phyloP scores from a whole-genome alignment of 2,888 invertebrate species.

The Trachelus stipa region DNA sequence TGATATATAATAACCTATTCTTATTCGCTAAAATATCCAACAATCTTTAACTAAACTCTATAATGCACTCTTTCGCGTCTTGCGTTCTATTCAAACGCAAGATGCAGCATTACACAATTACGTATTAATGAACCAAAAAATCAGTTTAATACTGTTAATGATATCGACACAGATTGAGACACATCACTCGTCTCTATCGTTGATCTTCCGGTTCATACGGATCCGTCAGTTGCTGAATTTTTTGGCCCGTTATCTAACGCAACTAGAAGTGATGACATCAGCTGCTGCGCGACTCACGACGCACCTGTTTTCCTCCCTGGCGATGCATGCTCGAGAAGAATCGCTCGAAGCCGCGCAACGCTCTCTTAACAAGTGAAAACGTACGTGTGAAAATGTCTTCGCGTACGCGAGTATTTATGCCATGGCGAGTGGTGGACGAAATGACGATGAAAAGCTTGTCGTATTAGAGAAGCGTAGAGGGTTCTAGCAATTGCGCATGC shows the following conservation, averaged over 20 bases:
- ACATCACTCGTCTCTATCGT: not conserved
- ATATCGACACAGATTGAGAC: not conserved
- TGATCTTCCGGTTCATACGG: not conserved
- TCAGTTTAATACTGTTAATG: not conserved
- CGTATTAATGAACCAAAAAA: not conserved
- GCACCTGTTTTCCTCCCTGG: not conserved
- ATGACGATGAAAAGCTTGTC: not conserved
- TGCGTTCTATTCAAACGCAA: not conserved
- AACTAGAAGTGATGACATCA: not conserved
- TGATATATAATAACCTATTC: not conserved
- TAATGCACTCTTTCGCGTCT: not conserved
- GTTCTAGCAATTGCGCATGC: not conserved
- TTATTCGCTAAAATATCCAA: not conserved
- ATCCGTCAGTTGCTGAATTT: not conserved
- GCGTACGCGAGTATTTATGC: not conserved
- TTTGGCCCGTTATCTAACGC: not conserved
- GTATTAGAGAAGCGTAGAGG: not conserved
- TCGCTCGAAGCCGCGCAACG: not conserved
- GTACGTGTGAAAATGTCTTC: not conserved
- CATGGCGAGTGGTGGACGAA: not conserved
- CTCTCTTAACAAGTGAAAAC: not conserved
- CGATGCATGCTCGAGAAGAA: not conserved
- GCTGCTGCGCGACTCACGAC: not conserved
- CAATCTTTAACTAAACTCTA: not conserved
- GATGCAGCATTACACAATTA: not conserved